Evolutionary conservation across 2,797 vertebrate genomes (phyloP).

Genomic region (Brotula barbata): DNA sequence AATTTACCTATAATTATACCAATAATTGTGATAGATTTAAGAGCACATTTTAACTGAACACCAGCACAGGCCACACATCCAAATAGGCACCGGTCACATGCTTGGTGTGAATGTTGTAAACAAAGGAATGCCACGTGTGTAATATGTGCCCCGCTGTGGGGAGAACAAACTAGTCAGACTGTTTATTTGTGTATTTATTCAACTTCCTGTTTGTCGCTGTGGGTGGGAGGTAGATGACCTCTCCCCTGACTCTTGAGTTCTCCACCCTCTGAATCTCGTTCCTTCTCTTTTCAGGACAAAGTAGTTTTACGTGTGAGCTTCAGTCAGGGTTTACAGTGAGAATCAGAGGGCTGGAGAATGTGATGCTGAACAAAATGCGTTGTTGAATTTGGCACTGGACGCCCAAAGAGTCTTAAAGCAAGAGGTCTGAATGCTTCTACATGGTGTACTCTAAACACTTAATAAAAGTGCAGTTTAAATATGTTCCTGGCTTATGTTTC

Average conservation of each 20-base stretch:
- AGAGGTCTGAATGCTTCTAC: conserved; percentile 59
- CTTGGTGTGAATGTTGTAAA: conserved; percentile 15
- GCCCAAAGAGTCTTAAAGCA: conserved; percentile 62
- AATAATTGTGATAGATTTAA: conserved; percentile 21
- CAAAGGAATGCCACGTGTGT: not conserved
- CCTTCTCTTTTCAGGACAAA: conserved; percentile 7
- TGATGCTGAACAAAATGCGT: conserved; percentile 15
- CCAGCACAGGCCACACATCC: conserved; percentile 15
- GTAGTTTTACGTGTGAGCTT: not conserved
- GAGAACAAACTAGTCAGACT: conserved; percentile 20
- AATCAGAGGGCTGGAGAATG: conserved; percentile 28
- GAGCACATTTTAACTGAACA: conserved; percentile 11
- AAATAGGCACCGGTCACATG: conserved; percentile 25
- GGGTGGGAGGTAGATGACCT: not conserved
- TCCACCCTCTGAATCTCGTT: conserved; percentile 24
- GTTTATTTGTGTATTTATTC: conserved; percentile 43
- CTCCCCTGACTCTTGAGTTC: not conserved
- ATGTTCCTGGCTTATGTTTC: conserved; percentile 4
- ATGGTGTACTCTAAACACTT: conserved; percentile 59
- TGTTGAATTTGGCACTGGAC: conserved; percentile 48
- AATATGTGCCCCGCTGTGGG: not conserved
- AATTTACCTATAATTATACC: conserved; percentile 47
- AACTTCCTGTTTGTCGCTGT: conserved; percentile 46
- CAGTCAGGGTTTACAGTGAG: not conserved
- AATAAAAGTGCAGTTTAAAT: conserved; percentile 58